These are phyloP conservation scores for Clarias fuscus DNA, from an alignment of 2,797 vertebrate species.

Conservation along the genomic window DNA sequence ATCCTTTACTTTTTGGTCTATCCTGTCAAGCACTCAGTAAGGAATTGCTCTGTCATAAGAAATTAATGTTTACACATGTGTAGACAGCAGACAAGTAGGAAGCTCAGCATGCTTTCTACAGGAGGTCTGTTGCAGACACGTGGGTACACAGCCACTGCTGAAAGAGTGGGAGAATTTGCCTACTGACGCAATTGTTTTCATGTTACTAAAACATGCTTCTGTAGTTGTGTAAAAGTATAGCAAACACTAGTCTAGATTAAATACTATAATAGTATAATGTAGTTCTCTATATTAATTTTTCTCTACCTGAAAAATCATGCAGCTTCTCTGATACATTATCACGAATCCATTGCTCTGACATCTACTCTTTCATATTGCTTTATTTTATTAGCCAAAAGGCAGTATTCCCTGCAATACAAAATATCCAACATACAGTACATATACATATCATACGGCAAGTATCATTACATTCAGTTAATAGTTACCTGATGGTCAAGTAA, in stretches of 20 bases:
- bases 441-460: not conserved
- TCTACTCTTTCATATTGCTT: not conserved
- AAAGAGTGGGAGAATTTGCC: not conserved
- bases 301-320: not conserved
- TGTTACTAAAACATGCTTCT: not conserved
- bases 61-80: conserved; percentile 74
- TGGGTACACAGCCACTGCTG: conserved; percentile 48
- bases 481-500: not conserved
- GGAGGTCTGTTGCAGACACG: conserved; percentile 49
- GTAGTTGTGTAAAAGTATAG: not conserved
- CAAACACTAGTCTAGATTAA: not conserved
- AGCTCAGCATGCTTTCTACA: conserved; percentile 61
- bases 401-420: not conserved
- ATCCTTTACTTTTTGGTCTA: conserved; percentile 31
- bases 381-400: not conserved
- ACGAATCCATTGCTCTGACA: too few relatives aligned
- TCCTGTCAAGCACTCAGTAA: conserved; percentile 54
- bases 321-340: not conserved
- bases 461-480: not conserved
- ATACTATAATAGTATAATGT: not conserved
- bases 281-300: not conserved
- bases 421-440: not conserved
- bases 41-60: conserved; percentile 67
- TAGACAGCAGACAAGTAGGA: conserved; percentile 64
- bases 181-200: not conserved